Percentiles rank a stretch among this genome's conserved stretches.
These are phyloP conservation scores for Leptinotarsa rubiginosa DNA, from an alignment of 2,888 invertebrate species.

Conservation along the genomic window DNA sequence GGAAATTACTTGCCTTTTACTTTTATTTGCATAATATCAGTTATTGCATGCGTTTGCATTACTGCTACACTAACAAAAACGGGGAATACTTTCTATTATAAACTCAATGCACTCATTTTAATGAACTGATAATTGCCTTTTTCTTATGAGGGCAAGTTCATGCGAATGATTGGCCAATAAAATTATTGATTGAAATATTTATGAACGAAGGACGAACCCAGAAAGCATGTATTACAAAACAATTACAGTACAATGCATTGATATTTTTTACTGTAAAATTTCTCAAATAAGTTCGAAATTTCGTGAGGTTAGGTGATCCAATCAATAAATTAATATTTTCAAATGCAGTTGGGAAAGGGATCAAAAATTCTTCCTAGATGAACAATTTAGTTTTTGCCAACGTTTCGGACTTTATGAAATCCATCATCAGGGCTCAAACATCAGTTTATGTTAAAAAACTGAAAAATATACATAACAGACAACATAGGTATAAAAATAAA, in stretches of 20 bases:
- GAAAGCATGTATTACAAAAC: background rate
- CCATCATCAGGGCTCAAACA: too few species aligned
- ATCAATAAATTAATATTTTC: too few species aligned
- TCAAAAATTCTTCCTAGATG: too few species aligned
- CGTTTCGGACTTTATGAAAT: too few species aligned
- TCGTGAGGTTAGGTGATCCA: too few species aligned
- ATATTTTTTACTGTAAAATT: background rate
- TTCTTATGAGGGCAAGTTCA: constrained; percentile 17
- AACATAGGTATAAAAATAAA: too few species aligned
- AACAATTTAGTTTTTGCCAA: too few species aligned
- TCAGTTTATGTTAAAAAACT: too few species aligned
- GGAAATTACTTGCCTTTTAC: constrained; percentile 13
- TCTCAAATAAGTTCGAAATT: too few species aligned
- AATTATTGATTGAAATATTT: background rate
- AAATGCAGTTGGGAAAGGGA: too few species aligned
- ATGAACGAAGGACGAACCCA: constrained; percentile 12
- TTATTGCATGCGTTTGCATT: constrained; percentile 20
- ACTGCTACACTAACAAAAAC: constrained; percentile 7
- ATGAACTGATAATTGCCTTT: constrained; percentile 4
- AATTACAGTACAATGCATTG: background rate
- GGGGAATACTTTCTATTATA: constrained; percentile 14
- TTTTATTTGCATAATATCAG: constrained; percentile 19
- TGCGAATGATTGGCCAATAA: background rate
- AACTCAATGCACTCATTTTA: background rate
- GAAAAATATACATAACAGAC: too few species aligned